Base-by-base conservation (phyloP, 1,140 invertebrate species). In the Dendroctonus valens region DNA sequence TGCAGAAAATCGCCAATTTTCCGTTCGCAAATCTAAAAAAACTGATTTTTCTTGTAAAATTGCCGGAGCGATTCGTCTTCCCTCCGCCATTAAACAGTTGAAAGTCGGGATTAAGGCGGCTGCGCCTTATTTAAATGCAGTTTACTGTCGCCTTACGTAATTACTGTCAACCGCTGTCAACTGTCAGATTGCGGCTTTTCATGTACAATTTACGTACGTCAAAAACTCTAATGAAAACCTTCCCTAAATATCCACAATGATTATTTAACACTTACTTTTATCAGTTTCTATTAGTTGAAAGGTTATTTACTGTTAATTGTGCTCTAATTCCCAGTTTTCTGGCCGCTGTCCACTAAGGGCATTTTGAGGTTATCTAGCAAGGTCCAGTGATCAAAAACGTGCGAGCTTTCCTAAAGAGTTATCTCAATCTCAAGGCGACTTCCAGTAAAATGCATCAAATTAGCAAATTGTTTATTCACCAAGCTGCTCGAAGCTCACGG, bases 251-350 rank as follows among this genome's bases (percentile, higher is more conserved):
- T 54, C 26, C 26, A 61, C 48, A 50, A 65, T 65, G 62, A 41
- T 63, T 65, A 65, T 65, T 65, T 65, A 65, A 65, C 62, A 49
- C n/a, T 50, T 40, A 15, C 46, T 63, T 65, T 49, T 57, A 54
- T 11, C 40, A 26, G 7, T 51, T 63, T 61, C 44, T 57, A 38
- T 65, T 49, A 65, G 44, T 57, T 57, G 41, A 65, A 57, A 11
- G 41, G n/a, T 49, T 41, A 41, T 1, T 65, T 55, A 41, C 48
- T 41, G 49, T 62, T 15, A 42, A 26, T 26, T 44, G 12, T 38
- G 42, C 42, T 5, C 8, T 38, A 49, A 7, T 49, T 49, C 48
- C 40, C 14, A 15, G 37, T n/a, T 7, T 61, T 61, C 12, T 6
- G 5, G 9, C 42, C 58, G 6, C 59, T 41, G 50, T 37, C 37